Evolutionary conservation across 1,140 invertebrate species (phyloP), one percentile per base, ranked within the genome.

Genomic region (Aphis craccivora): DNA sequence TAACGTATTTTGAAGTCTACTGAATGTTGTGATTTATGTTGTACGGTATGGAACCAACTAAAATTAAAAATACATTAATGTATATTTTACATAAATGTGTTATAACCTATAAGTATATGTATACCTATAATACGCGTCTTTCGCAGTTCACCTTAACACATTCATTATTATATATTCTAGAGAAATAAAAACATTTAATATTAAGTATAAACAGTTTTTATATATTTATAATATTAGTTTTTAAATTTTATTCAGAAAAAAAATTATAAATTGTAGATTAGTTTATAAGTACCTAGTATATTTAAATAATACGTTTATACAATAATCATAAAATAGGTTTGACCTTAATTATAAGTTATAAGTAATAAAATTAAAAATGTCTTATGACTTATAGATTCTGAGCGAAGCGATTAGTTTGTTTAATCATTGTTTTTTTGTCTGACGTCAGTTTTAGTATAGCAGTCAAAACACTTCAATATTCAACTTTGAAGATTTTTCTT

Each of bases 21-120:
- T n/a, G 23, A 18, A 30, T 67, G 30, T 67, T 67, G 30, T 67
- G 60, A n/a, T 67, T 67, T n/a, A 9, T 67, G 60, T 67, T 67
- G 11, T 40, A 40, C 4, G 14, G 14, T 67, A 18, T n/a, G 60
- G 30, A 67, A 67, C 4, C 3, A 67, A 67, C 60, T 67, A 67
- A 67, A 67, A 67, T 67, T 67, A 67, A 67, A 67, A 67, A 67
- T 67, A 67, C 60, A 67, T 67, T 67, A 67, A 67, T 67, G 30
- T 67, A n/a, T 67, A 67, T 67, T 67, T 67, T 67, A 67, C 60
- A 30, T 67, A n/a, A 67, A 67, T n/a, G 60, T 67, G 30, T 67
- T 67, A n/a, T 67, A 67, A 67, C 11, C n/a, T 67, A 18, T 67
- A 67, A 67, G 60, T 67, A n/a, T 67, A n/a, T 60, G 30, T n/a